These are phyloP conservation scores for Branchinecta sandiegonensis DNA, from an alignment of 2,888 invertebrate species.

Conservation along the genomic window DNA sequence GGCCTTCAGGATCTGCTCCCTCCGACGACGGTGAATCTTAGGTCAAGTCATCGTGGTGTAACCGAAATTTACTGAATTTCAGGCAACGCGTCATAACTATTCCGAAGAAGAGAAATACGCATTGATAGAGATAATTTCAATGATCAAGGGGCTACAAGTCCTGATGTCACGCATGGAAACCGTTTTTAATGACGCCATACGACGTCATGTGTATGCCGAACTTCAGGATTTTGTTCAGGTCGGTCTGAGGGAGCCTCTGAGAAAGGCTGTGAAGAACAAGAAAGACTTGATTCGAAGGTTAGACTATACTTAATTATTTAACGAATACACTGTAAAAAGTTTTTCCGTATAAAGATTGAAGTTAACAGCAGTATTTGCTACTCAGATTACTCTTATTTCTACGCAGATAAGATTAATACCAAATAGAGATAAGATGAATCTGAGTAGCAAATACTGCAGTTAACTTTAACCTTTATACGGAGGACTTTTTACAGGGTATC, in stretches of 20 bases:
- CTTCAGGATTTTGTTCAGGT: constrained; percentile 93
- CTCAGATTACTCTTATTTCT: too few species aligned
- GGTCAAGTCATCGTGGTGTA: too few species aligned
- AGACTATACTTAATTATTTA: constrained; percentile 15
- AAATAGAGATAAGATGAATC: too few species aligned
- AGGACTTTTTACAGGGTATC: too few species aligned
- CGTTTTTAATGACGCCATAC: constrained; percentile 78
- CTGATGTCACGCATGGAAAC: constrained; percentile 95
- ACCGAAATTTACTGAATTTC: constrained; percentile 28
- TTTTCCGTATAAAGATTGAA: too few species aligned
- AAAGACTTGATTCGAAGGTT: constrained; percentile 78
- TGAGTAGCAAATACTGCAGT: too few species aligned
- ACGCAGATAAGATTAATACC: too few species aligned
- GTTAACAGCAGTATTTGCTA: too few species aligned
- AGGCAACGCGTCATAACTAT: constrained; percentile 95
- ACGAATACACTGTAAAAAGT: too few species aligned
- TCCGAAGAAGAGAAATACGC: constrained; percentile 94
- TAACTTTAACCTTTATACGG: too few species aligned
- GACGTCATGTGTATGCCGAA: constrained; percentile 85
- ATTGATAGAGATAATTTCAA: constrained; percentile 92
- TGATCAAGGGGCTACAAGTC: constrained; percentile 96
- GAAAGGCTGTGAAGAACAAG: constrained; percentile 95
- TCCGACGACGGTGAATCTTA: too few species aligned
- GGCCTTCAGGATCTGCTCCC: neutral
- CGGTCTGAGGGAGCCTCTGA: constrained; percentile 68